Percentiles rank a stretch among this genome's conserved stretches.
Conservation (phyloP, 30 jellyfish, hydroid and myxozoan genomes). For the Rhopilema esculentum region DNA sequence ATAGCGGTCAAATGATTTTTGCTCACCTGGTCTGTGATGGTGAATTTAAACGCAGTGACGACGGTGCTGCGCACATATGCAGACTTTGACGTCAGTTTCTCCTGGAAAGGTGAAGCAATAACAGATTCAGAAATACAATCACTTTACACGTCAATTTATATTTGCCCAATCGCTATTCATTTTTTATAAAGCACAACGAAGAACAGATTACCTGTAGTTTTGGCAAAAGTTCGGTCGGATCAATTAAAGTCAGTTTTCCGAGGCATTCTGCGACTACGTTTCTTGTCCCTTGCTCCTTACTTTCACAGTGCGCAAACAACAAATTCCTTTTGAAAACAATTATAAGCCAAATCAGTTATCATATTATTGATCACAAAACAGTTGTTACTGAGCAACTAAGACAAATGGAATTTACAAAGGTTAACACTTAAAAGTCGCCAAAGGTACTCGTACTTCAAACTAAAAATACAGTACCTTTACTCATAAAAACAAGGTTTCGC, state of each 20-base stretch:
- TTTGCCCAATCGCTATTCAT: too few species aligned
- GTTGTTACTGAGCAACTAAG: too few species aligned
- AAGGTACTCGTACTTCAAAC: too few species aligned
- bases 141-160: not conserved
- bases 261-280: constrained; percentile 97
- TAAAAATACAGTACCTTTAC: too few species aligned
- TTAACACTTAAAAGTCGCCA: too few species aligned
- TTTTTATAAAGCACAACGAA: not conserved
- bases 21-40: constrained; percentile 93
- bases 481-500: too few species aligned
- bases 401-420: too few species aligned
- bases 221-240: constrained; percentile 86
- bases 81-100: constrained; percentile 71
- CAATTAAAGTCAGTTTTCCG: constrained; percentile 87
- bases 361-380: not conserved
- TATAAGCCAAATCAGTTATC: not conserved
- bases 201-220: constrained; percentile 73
- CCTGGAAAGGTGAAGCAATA: constrained; percentile 15
- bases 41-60: constrained; percentile 92
- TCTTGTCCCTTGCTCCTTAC: constrained; percentile 93
- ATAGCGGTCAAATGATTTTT: too few species aligned
- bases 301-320: constrained; percentile 90
- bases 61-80: constrained; percentile 91
- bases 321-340: constrained; percentile 54
- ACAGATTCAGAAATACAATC: not conserved